Base-by-base conservation (phyloP, 1,140 invertebrate genomes). In the Lamellibrachia luymesi region DNA sequence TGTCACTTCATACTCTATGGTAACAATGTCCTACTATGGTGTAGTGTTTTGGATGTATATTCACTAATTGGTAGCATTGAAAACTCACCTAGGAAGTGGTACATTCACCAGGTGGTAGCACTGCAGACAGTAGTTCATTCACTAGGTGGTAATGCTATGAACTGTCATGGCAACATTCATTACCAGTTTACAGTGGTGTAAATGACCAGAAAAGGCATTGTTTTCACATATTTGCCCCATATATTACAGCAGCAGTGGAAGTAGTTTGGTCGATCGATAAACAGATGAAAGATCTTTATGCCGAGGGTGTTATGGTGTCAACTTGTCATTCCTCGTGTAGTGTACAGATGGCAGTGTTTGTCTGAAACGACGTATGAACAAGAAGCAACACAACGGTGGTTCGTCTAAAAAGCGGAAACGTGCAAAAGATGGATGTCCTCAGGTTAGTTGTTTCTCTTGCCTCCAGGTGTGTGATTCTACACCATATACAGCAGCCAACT, bases 331-430 rank as follows among this genome's bases (percentile, higher is more conserved):
- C 64, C 64, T 17, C 4, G 13, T 80, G 64, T 80, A 80, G 64
- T 80, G 64, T 22, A 80, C 64, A 80, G 64, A 80, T 80, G 64
- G 64, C 6, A 80, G 64, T 80, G 8, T 80, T 10, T 80, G 64
- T 80, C 64, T 80, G 64, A 80, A 80, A 22, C 64, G 64, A 8
- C 64, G 64, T 2, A 49, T 92, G 64, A 50, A 52, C 90, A 90
- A 94, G 91, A 92, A 93, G 92, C 38, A 93, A 93, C 92, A 94
- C 51, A 27, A 93, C 25, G 4, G 93, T 93, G 92, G 56, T 50
- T n/a, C 51, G 97, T 50, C 96, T 97, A 94, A 97, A 97, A 93
- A 97, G 97, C 50, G 96, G 97, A 94, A 97, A 97, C 96, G 97
- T 97, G 94, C 97, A 97, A 96, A 91, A 80, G 64, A 80, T 22